Evolutionary conservation across 2,888 invertebrate genomes (phyloP).

Genomic region (Lysandra coridon): DNA sequence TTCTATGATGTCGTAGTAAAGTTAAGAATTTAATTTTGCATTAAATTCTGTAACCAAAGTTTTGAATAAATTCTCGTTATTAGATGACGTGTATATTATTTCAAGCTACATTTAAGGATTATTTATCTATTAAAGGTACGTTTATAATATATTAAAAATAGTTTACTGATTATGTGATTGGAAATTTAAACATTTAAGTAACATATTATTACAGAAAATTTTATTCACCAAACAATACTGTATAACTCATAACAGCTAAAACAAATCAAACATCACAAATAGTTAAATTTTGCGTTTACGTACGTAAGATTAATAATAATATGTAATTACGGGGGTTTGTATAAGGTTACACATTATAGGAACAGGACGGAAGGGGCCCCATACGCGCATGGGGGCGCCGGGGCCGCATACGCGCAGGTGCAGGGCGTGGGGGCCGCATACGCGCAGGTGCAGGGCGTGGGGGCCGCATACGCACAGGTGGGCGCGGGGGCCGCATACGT

Average conservation of each 20-base stretch:
- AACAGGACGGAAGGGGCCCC: slow-evolving; percentile 32
- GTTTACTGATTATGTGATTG: not conserved
- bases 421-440: slow-evolving; percentile 41
- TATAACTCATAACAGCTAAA: not conserved
- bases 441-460: slow-evolving; percentile 35
- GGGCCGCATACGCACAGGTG: not conserved
- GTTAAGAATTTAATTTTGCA: slow-evolving; percentile 65
- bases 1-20: slow-evolving; percentile 41
- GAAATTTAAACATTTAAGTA: not conserved
- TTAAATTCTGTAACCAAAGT: slow-evolving; percentile 73
- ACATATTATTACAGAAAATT: not conserved
- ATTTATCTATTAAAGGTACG: not conserved
- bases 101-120: slow-evolving; percentile 4
- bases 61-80: slow-evolving; percentile 54
- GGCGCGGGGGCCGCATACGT: slow-evolving; percentile 33
- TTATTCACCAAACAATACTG: not conserved
- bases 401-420: slow-evolving; percentile 30
- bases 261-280: not conserved
- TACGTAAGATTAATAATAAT: slow-evolving; percentile 3
- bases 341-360: slow-evolving; percentile 27
- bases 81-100: slow-evolving; percentile 41
- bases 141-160: not conserved
- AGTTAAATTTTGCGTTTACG: not conserved
- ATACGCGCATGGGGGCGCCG: not conserved
- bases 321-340: slow-evolving; percentile 7